Evolutionary conservation across 1,140 invertebrate species (phyloP), one percentile per base, ranked within the genome.

Genomic region (Temnothorax longispinosus): DNA sequence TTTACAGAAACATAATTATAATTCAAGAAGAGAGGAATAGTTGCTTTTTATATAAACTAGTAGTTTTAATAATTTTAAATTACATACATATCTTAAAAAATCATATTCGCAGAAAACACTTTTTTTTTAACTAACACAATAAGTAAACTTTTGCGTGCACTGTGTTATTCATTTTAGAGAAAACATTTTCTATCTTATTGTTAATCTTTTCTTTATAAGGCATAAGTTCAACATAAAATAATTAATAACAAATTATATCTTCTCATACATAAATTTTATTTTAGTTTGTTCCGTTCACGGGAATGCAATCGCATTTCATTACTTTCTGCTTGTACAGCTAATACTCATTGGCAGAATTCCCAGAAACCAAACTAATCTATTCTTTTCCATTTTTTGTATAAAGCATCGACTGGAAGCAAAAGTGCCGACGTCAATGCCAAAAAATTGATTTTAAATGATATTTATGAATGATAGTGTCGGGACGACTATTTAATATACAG

Each of bases 401-500:
- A 35, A 77, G 56, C 38, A 47, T 64, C 75, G 38, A 77, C 75
- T 27, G 54, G 38, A 75, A 62, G 21, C 41, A 64, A 77, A 58
- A 64, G 4, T 64, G 56, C 3, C 15, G 38, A 64, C 27, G 15
- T 64, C 21, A 15, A 77, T 27, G 38, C 1, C 38, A 15, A 77
- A 77, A 77, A 77, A 60, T 77, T 76, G 74, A 76, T 60, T 76
- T 62, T 5, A 21, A 44, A 62, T 64, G 41, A 27, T 38, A 47
- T 62, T 44, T 77, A 47, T 77, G 41, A 77, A 47, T 77, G 41
- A 10, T 4, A 77, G 56, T 64, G 15, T 77, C 38, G 21, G 21
- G 10, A 60, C 4, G 7, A 65, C 62, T 60, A 27, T 60, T 76
- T 44, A 76, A 76, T 60, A 76, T 60, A 60, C 32, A 44, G 15